phyloP scores from a whole-genome alignment of 2,113 vertebrate genomes.

The Upupa epops region DNA sequence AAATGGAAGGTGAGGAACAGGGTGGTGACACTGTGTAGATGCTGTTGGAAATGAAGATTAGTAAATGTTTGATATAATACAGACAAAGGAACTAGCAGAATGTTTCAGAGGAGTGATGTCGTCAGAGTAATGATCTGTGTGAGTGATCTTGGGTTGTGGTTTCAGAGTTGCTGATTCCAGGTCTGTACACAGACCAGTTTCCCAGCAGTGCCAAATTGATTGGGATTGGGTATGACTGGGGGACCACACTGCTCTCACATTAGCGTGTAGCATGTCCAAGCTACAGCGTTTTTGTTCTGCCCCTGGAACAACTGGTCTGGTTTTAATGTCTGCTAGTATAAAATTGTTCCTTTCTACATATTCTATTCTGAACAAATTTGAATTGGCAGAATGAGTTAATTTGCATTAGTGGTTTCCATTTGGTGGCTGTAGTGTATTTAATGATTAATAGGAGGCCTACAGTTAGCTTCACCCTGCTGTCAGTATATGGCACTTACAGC shows the following conservation, averaged over 20 bases:
- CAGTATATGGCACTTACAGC: neutral
- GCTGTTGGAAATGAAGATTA: neutral
- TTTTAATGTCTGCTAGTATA: neutral
- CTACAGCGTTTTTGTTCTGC: neutral
- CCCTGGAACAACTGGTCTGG: neutral
- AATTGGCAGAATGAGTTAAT: neutral
- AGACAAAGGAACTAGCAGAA: neutral
- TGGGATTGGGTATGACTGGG: neutral
- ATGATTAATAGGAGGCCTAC: neutral
- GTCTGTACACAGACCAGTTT: neutral
- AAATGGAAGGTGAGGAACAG: neutral
- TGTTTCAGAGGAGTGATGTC: neutral
- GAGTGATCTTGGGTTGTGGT: neutral
- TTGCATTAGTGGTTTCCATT: neutral
- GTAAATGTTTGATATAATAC: neutral
- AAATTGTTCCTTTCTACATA: neutral
- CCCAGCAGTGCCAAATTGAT: neutral
- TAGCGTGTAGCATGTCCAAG: neutral
- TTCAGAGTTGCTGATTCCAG: neutral
- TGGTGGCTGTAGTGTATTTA: neutral
- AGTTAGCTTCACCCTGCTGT: neutral
- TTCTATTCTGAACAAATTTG: neutral
- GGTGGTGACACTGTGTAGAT: neutral
- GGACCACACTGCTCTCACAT: neutral
- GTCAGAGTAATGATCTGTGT: neutral